These are phyloP conservation scores for Leptura quadrifasciata DNA, from an alignment of 2,888 invertebrate genomes.

Conservation along the genomic window DNA sequence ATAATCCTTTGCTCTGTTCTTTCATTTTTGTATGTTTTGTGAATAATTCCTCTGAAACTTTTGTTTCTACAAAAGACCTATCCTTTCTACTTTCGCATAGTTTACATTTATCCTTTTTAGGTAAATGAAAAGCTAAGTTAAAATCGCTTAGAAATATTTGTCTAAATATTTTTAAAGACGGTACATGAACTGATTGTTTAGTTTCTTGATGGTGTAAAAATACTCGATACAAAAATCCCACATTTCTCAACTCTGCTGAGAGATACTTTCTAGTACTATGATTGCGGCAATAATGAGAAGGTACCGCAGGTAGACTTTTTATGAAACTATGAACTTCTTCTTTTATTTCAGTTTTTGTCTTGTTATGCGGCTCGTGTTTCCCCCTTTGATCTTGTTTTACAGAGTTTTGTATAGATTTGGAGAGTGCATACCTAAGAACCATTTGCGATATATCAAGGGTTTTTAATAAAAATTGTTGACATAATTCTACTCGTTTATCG, in stretches of 20 bases:
- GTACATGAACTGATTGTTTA: constrained; percentile 10
- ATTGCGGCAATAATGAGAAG: constrained; percentile 39
- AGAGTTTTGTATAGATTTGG: constrained; percentile 22
- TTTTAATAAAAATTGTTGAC: background rate
- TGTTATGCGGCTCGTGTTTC: constrained; percentile 15
- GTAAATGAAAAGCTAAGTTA: constrained; percentile 39
- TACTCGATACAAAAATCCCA: constrained; percentile 32
- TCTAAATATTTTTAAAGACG: constrained; percentile 19
- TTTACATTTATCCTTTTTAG: constrained; percentile 30
- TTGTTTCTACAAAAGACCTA: constrained; percentile 21
- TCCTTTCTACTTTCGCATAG: constrained; percentile 34
- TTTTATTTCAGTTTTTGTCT: constrained; percentile 21
- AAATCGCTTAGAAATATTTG: constrained; percentile 34
- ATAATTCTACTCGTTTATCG: background rate
- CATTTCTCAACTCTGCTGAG: constrained; percentile 34
- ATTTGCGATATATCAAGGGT: background rate
- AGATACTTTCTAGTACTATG: constrained; percentile 34
- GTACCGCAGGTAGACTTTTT: constrained; percentile 27
- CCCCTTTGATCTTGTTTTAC: constrained; percentile 23
- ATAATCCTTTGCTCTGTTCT: constrained; percentile 24
- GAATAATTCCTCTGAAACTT: constrained; percentile 18
- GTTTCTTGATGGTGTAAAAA: constrained; percentile 9
- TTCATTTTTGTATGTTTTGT: constrained; percentile 31
- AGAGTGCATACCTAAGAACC: constrained; percentile 8
- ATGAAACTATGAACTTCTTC: constrained; percentile 27